Conservation (phyloP, 1,140 invertebrate genomes). For the Vollenhovia emeryi region DNA sequence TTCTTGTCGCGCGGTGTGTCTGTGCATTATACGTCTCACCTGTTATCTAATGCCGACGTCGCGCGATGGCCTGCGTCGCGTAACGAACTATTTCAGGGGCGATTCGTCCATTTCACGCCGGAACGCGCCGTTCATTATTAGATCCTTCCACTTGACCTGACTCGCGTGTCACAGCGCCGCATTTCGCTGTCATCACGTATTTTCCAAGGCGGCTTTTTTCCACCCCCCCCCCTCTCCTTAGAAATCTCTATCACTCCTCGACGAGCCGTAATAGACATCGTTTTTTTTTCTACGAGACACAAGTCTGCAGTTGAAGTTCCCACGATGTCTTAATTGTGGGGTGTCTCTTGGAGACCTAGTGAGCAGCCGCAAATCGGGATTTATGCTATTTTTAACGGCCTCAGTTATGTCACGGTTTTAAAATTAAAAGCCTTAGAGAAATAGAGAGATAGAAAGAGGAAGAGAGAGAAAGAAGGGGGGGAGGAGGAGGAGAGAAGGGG, state of each 20-base stretch:
- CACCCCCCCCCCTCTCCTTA: too few species aligned
- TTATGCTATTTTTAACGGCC: not conserved
- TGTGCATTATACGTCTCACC: conserved; percentile 69
- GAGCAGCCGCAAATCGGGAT: not conserved
- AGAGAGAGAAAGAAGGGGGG: not conserved
- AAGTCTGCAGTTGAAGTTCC: not conserved
- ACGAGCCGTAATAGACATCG: not conserved
- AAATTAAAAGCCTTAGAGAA: conserved; percentile 29
- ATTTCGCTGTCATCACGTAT: not conserved
- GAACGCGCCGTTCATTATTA: conserved; percentile 53
- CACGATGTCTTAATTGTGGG: not conserved
- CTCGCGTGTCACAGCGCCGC: not conserved
- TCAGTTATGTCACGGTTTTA: conserved; percentile 35
- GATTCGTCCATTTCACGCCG: conserved; percentile 43
- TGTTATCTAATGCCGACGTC: conserved; percentile 76
- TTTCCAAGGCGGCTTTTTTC: not conserved
- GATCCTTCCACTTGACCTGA: not conserved
- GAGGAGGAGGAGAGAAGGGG: not conserved
- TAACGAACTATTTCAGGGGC: conserved; percentile 73
- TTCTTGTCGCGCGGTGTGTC: conserved; percentile 47
- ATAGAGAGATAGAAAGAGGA: not conserved
- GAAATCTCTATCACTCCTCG: not conserved
- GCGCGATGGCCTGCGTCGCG: conserved; percentile 68
- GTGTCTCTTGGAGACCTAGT: not conserved
- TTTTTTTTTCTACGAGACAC: not conserved